Base-by-base conservation (phyloP, 1,140 invertebrate species). In the Achatina immaculata region DNA sequence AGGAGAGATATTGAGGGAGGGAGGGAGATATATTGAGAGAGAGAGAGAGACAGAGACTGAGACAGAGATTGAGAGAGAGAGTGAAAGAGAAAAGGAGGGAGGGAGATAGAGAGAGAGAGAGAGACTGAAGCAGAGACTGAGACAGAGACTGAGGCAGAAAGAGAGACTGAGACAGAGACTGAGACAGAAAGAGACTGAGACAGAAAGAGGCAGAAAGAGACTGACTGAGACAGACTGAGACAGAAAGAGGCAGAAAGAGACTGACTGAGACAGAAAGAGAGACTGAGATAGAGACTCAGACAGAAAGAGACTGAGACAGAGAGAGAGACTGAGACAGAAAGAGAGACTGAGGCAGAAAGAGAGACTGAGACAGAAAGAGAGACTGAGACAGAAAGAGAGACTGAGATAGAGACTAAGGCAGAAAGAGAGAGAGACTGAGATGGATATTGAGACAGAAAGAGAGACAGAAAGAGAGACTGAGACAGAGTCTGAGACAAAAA, bases 221-320 rank as follows among this genome's bases (percentile, higher is more conserved):
- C 21, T 7, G 40, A 74, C 7, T 0, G 40, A 48, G 40, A 74
- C 7, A 65, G 62, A 65, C 7, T 14, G 62, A 65, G 62, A 34
- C 7, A 11, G 31, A 9, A 24, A 28, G 24, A 28, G 11, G 9
- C 21, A 31, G 36, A 40, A 43, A 55, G 34, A 69, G 68, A 80
- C 7, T 11, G 71, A 74, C 43, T 48, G 69, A 51, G 43, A 55
- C 36, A 72, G 28, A 74, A 31, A 48, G 43, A 55, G 71, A 80
- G 11, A 51, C 0, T 55, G 43, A 73, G 36, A 74, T 9, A 71
- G 42, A 72, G 28, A 28, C 6, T 21, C 24, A 43, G 78, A 55
- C 14, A 43, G 45, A 69, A 24, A 71, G 62, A 65, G 11, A 65
- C 11, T 9, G 11, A 65, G 62, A 65, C 9, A 65, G 62, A 65